A percentile compares a stretch with the other conserved stretches of the same genome.
These are phyloP conservation scores for Prinia subflava DNA, from an alignment of 2,113 vertebrate species.

Conservation along the genomic window DNA sequence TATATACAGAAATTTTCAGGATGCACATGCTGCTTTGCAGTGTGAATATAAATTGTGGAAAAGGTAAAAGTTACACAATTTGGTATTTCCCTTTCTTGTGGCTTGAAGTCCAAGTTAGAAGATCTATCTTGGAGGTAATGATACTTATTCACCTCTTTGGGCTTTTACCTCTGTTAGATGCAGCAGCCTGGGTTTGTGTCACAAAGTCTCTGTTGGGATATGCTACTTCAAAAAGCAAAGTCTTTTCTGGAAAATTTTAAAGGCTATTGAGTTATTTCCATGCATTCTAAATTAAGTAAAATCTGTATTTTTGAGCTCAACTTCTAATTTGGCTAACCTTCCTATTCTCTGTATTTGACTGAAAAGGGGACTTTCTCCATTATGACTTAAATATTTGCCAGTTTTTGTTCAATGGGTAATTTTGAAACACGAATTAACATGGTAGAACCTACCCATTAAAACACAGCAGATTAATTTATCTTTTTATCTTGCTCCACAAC, in stretches of 20 bases:
- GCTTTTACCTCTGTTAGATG: neutral
- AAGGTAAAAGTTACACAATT: neutral
- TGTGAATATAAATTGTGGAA: neutral
- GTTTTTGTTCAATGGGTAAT: neutral
- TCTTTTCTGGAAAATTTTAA: neutral
- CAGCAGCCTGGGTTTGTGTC: neutral
- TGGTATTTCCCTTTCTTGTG: neutral
- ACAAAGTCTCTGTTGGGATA: neutral
- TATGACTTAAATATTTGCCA: neutral
- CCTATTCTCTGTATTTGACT: neutral
- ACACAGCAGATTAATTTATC: neutral
- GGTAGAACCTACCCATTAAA: neutral
- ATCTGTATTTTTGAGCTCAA: neutral
- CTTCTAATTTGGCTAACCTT: neutral
- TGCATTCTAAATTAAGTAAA: neutral
- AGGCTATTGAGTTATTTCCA: neutral
- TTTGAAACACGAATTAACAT: neutral
- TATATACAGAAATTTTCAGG: neutral
- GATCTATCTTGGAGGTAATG: neutral
- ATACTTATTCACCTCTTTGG: neutral
- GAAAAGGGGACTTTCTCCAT: neutral
- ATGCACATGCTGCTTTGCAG: neutral
- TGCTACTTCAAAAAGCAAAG: neutral
- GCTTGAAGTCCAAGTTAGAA: neutral
- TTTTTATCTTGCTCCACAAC: neutral